Base-by-base conservation (phyloP, 1,140 invertebrate genomes). In the Conus betulinus region DNA sequence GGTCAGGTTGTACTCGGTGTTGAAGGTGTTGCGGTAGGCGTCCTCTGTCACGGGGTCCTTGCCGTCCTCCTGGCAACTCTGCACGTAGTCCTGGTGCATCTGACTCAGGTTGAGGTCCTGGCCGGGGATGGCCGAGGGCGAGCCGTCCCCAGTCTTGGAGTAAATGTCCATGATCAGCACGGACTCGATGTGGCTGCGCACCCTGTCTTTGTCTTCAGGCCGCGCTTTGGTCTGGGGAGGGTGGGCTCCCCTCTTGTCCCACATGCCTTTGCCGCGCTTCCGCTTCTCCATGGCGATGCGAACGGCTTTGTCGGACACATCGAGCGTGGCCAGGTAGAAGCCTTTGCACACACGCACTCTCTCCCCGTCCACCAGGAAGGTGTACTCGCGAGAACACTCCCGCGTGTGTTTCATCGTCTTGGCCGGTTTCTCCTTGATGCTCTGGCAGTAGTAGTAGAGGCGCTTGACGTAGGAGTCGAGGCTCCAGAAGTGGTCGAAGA, bases 201-300 rank as follows among this genome's bases (percentile, higher is more conserved):
- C 81, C 5, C 81, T 8, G 81, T 83, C 81, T 23, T 55, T 55
- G 51, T 83, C 81, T 20, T 53, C 81, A n/a, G 81, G 81, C 17
- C 55, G 51, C 8, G 81, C 55, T 23, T 83, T 83, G 81, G 11
- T 83, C 52, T 55, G 52, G 25, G 57, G 84, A 10, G 25, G 67
- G 27, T 74, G 67, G 39, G 25, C 13, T 0, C 67, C 84, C 27
- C 84, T 3, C 52, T 86, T 86, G 67, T 86, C 67, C 27, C 27
- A 74, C 63, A 86, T 7, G 7, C 60, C 67, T 51, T 51, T 86
- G 57, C 84, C 84, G 0, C 63, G 25, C 51, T 86, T 86, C 15
- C 84, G 84, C 51, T 86, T 86, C 63, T 86, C 84, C 84, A 86
- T 86, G 84, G 84, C 84, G 63, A 86, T 86, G 63, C 84, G 84